Conservation (phyloP, 2,113 vertebrate species). For the Pterocles gutturalis region DNA sequence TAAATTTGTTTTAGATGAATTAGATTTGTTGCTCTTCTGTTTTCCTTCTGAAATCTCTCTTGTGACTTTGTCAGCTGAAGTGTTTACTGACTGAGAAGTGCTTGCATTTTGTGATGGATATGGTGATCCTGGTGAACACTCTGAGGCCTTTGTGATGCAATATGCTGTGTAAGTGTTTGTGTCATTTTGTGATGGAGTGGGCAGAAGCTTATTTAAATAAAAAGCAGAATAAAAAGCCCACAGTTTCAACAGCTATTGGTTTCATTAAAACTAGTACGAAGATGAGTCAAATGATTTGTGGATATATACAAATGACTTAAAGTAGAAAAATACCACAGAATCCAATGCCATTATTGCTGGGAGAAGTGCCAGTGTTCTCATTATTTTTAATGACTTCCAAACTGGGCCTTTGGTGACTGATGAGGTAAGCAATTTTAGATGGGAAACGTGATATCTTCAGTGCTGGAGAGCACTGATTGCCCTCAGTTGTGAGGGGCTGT, state of each 20-base stretch:
- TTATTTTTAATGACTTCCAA: conserved; percentile 56
- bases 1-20: conserved; percentile 40
- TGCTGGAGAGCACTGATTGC: neutral
- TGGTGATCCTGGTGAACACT: conserved; percentile 16
- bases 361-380: conserved; percentile 42
- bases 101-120: conserved; percentile 18
- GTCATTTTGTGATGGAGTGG: conserved; percentile 8
- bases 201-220: conserved; percentile 38
- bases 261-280: conserved; percentile 17
- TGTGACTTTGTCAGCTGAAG: conserved; percentile 43
- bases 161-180: conserved; percentile 21
- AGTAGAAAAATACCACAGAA: neutral
- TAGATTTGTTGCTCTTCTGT: conserved; percentile 40
- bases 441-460: neutral
- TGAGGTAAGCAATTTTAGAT: conserved; percentile 32
- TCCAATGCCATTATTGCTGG: conserved; percentile 7
- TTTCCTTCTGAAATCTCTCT: conserved; percentile 49
- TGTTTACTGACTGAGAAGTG: conserved; percentile 54
- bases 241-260: neutral
- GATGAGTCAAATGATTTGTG: conserved; percentile 34
- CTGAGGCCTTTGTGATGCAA: neutral
- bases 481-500: neutral
- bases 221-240: conserved; percentile 3
- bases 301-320: conserved; percentile 14
- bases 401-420: neutral